phyloP scores from a whole-genome alignment of 2,888 invertebrate species.

The Andrena haemorrhoa region DNA sequence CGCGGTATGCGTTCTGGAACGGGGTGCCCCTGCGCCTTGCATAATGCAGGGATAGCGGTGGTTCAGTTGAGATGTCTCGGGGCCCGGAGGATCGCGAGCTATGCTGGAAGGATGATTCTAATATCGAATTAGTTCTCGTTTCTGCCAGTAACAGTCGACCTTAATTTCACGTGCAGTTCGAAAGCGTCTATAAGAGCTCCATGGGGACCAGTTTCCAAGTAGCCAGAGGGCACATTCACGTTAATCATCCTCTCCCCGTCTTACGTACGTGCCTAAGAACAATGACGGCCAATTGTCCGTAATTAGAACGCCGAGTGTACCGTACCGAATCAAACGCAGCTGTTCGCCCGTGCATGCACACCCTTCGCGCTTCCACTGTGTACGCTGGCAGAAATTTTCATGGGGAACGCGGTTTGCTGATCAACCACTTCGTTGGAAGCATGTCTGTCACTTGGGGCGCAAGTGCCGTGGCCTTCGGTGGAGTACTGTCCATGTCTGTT shows the following conservation, averaged over 20 bases:
- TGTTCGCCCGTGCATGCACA: slow-evolving; percentile 52
- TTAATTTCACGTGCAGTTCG: slow-evolving; percentile 58
- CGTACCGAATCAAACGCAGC: slow-evolving; percentile 73
- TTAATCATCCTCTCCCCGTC: slow-evolving; percentile 58
- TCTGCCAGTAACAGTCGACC: slow-evolving; percentile 43
- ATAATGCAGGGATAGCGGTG: not conserved
- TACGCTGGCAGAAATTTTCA: slow-evolving; percentile 29
- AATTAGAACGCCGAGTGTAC: slow-evolving; percentile 75
- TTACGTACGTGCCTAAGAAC: slow-evolving; percentile 67
- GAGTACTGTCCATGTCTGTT: too few species aligned
- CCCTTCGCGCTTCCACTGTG: slow-evolving; percentile 10
- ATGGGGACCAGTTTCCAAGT: slow-evolving; percentile 42
- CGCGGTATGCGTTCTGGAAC: not conserved
- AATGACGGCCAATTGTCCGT: slow-evolving; percentile 77
- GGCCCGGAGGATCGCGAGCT: not conserved
- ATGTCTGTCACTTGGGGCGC: not conserved
- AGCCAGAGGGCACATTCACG: slow-evolving; percentile 37
- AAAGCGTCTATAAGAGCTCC: slow-evolving; percentile 42
- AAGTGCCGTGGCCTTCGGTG: too few species aligned
- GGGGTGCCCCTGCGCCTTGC: not conserved
- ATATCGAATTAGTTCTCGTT: slow-evolving; percentile 12
- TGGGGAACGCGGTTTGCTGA: too few species aligned
- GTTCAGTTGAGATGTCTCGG: not conserved
- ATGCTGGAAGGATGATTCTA: not conserved
- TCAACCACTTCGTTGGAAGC: not conserved